Evolutionary conservation across 2,888 invertebrate genomes (phyloP).

Genomic region (Conops quadrifasciatus): DNA sequence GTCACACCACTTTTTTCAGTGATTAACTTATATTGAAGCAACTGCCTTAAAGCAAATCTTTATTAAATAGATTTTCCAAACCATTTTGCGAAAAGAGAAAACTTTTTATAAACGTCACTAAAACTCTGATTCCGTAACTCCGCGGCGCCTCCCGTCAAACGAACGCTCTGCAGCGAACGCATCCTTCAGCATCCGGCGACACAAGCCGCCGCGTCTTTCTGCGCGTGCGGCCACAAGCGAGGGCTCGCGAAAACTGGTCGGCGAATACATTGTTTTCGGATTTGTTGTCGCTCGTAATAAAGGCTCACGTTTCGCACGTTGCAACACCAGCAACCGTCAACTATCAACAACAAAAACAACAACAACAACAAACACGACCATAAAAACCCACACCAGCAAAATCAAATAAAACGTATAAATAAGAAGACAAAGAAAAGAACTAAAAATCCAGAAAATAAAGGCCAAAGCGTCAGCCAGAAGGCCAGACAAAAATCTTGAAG

Average conservation of each 20-base stretch:
- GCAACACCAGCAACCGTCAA: constrained; percentile 25
- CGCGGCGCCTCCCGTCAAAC: background rate
- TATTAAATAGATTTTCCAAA: background rate
- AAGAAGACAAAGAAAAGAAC: background rate
- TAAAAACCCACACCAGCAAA: constrained; percentile 13
- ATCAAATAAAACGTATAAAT: constrained; percentile 20
- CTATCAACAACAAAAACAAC: constrained; percentile 22
- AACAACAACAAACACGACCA: constrained; percentile 24
- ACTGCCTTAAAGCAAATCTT: no score
- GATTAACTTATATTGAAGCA: no score
- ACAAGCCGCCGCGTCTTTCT: background rate
- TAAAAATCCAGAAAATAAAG: constrained; percentile 25
- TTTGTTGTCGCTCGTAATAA: constrained; percentile 11
- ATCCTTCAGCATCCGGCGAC: background rate
- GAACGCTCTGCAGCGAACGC: no score
- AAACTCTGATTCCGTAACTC: background rate
- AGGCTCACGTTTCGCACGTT: constrained; percentile 36
- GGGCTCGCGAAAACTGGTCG: constrained; percentile 30
- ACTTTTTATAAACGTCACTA: background rate
- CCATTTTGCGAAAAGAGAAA: background rate
- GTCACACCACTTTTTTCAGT: no score
- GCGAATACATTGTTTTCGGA: constrained; percentile 3
- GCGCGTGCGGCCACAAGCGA: constrained; percentile 21
- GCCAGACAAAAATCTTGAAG: background rate
- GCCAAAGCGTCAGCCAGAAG: background rate